Base-by-base conservation (phyloP, 2,888 invertebrate genomes). In the Mongoloraphidia duomilia region DNA sequence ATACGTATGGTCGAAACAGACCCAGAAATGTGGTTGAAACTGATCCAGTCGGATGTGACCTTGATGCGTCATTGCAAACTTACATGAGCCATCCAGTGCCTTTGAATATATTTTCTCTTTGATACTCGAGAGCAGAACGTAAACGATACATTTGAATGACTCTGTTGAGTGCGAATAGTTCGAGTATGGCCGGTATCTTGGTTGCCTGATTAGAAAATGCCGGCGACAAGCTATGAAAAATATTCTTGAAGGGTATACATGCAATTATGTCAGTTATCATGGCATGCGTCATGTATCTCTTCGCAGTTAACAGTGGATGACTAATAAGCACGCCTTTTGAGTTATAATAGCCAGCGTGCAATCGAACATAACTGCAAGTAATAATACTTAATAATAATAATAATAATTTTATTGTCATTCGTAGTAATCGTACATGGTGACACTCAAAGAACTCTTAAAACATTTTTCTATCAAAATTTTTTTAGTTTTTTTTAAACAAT, bases 311-410 rank as follows among this genome's bases (percentile, higher is more conserved):
- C 37, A 51, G 43, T 5, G 57, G 56, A 51, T 57, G 54, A 1
- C 53, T 53, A 10, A 60, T 53, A 36, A 59, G 49, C 34, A 60
- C 52, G 5, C 57, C 56, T 49, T 54, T 53, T 17, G 50, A 47
- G 34, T 59, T 55, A 46, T 58, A 59, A 46, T 57, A 60, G 33
- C 58, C 57, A 26, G 56, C 52, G 35, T 59, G 59, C 34, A 59
- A 44, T 33, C 58, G 50, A 13, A 58, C 44, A 49, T 59, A 55
- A 12, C 55, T 57, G 40, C 38, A 52, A 49, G 46, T 26, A 26
- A 26, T 26, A 6, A 26, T 26, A 26, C n/a, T n/a, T n/a, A n/a
- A n/a, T n/a, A n/a, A n/a, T n/a, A n/a, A n/a, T n/a, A n/a, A n/a
- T n/a, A n/a, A n/a, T n/a, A n/a, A n/a, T n/a, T n/a, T n/a, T n/a